Base-by-base conservation (phyloP, 2,888 invertebrate species). In the Empis stercorea region DNA sequence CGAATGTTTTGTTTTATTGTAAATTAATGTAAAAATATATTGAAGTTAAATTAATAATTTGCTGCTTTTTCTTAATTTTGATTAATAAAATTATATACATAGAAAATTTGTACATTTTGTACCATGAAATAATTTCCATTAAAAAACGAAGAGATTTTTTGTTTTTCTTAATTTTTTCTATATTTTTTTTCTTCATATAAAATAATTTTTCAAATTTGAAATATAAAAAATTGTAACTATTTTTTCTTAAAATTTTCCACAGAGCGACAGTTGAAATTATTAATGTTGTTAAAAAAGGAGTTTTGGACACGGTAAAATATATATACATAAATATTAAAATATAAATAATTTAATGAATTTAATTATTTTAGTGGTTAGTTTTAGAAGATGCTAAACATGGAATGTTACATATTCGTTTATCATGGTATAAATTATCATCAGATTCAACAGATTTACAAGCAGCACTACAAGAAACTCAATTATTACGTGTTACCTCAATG, bases 381-480 rank as follows among this genome's bases (percentile, higher is more conserved):
- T 73, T 99, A 56, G 94, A 96, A 67, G 87, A 92, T 68, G 94
- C 93, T 10, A 94, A 93, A 66, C 89, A 92, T 61, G 97, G 97
- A 7, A 83, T 92, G 73, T 77, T 99, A 0, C 92, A 95, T 62
- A 69, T 97, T 45, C 81, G 89, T 44, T 73, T 94, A 45, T 82
- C 84, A 7, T 99, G 97, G 97, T 78, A 94, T 56, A 78, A 81
- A 47, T 73, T 96, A 46, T 81, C 84, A 44, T 71, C 80, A 32
- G 77, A 84, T 59, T 70, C 79, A 13, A 68, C 72, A 30, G 87
- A 89, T 65, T 73, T 94, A 5, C 79, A 81, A 62, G 75, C 79
- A 54, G 86, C 85, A 23, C 61, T 87, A 16, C 72, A 76, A 41
- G 87, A 88, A 69, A 85, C 84, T 0, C 79, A 85, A 61, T 70